These are phyloP conservation scores for Eospalax fontanierii DNA, from an alignment of 2,797 vertebrate genomes.

Conservation along the genomic window DNA sequence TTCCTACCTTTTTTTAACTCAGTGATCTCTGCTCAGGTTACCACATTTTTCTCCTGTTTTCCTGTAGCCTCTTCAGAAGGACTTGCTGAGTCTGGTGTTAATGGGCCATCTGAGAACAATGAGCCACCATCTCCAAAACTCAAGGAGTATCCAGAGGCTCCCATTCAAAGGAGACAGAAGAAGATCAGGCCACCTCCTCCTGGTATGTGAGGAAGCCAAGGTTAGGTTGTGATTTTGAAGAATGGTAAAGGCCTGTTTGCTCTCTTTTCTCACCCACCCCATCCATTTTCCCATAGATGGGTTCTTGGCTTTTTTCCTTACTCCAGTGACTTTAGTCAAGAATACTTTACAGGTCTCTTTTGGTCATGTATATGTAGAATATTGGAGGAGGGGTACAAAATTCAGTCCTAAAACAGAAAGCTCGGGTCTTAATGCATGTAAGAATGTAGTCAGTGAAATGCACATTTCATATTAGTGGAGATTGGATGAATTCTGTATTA, in stretches of 20 bases:
- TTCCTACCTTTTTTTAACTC: neutral
- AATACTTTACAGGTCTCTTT: slow-evolving; percentile 29
- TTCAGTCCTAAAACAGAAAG: slow-evolving; percentile 20
- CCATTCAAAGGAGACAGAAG: slow-evolving; percentile 92
- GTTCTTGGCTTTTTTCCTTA: neutral
- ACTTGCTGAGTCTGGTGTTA: slow-evolving; percentile 86
- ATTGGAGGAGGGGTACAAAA: slow-evolving; percentile 36
- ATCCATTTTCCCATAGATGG: neutral
- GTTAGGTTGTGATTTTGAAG: neutral
- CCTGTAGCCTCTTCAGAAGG: slow-evolving; percentile 85
- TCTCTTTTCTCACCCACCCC: neutral
- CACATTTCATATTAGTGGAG: slow-evolving; percentile 32
- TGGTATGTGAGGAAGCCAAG: slow-evolving; percentile 82
- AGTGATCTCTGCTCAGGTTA: neutral
- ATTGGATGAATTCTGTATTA: slow-evolving; percentile 43
- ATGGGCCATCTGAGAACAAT: slow-evolving; percentile 88
- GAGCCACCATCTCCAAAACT: slow-evolving; percentile 88
- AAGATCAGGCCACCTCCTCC: slow-evolving; percentile 90
- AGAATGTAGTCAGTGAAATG: slow-evolving; percentile 55
- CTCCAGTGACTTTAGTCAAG: neutral
- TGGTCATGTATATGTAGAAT: neutral
- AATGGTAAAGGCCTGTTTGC: neutral
- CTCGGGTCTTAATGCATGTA: neutral
- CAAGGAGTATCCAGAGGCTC: slow-evolving; percentile 87
- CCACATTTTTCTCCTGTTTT: neutral